Evolutionary conservation across 2,888 invertebrate species (phyloP).

Genomic region (Pyralis farinalis): DNA sequence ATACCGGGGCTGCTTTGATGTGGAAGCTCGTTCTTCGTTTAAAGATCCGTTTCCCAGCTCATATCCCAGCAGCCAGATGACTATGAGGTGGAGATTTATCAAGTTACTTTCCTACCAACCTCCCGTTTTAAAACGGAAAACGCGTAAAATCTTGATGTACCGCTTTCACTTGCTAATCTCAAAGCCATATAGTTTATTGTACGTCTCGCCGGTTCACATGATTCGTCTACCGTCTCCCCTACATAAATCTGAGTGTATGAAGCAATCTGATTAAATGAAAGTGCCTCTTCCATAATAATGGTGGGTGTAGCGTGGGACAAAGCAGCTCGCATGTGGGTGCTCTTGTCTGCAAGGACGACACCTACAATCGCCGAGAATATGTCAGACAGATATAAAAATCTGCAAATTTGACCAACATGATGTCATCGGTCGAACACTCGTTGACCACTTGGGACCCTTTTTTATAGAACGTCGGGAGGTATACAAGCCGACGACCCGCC

Average conservation of each 20-base stretch:
- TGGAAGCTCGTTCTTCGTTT: too few species aligned
- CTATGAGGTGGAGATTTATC: too few species aligned
- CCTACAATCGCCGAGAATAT: conserved; percentile 32
- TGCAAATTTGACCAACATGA: conserved; percentile 35
- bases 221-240: conserved; percentile 34
- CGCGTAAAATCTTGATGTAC: neutral
- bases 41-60: too few species aligned
- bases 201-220: conserved; percentile 10
- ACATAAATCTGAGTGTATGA: conserved; percentile 47
- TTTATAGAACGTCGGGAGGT: too few species aligned
- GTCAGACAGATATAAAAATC: conserved; percentile 18
- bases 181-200: neutral
- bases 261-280: conserved; percentile 64
- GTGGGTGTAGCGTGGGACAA: conserved; percentile 70
- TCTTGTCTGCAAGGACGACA: conserved; percentile 53
- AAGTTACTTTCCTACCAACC: too few species aligned
- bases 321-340: conserved; percentile 53
- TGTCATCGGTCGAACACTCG: conserved; percentile 52
- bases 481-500: too few species aligned
- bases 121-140: conserved; percentile 7
- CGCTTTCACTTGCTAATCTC: conserved; percentile 6
- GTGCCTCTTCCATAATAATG: conserved; percentile 40
- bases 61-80: too few species aligned
- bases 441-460: too few species aligned
- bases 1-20: too few species aligned